Conservation (phyloP, 2,888 invertebrate genomes). For the Salticus scenicus region DNA sequence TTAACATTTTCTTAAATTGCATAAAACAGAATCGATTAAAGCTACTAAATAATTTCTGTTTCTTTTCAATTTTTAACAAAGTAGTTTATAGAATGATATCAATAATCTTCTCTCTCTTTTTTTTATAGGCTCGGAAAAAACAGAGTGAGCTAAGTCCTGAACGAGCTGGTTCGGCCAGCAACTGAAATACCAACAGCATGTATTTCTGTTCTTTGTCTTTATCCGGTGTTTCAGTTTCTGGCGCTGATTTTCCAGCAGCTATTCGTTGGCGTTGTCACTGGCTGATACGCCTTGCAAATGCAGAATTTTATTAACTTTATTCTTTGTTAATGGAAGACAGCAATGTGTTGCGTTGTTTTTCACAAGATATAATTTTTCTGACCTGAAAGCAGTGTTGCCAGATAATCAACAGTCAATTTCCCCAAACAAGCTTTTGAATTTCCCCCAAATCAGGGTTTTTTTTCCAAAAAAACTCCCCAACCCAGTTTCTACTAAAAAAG, state of each 20-base stretch:
- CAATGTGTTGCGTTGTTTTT: background rate
- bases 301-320: background rate
- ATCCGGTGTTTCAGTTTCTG: conserved; percentile 36
- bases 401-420: too few relatives aligned
- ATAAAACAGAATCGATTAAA: too few relatives aligned
- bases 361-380: too few relatives aligned
- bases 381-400: too few relatives aligned
- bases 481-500: too few relatives aligned
- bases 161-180: conserved; percentile 70
- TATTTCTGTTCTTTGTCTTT: background rate
- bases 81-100: too few relatives aligned
- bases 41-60: too few relatives aligned
- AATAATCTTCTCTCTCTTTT: background rate
- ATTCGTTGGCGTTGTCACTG: background rate
- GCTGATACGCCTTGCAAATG: background rate
- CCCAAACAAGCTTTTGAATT: too few relatives aligned
- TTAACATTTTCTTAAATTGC: too few relatives aligned
- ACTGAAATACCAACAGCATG: conserved; percentile 35
- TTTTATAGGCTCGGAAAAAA: conserved; percentile 70
- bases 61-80: too few relatives aligned
- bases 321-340: background rate
- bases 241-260: background rate
- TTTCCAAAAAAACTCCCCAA: too few relatives aligned
- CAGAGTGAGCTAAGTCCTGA: conserved; percentile 71
- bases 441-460: too few relatives aligned